Percentiles rank a stretch among this genome's conserved stretches.
phyloP scores from a whole-genome alignment of 2,797 vertebrate species.

The Champsocephalus gunnari region DNA sequence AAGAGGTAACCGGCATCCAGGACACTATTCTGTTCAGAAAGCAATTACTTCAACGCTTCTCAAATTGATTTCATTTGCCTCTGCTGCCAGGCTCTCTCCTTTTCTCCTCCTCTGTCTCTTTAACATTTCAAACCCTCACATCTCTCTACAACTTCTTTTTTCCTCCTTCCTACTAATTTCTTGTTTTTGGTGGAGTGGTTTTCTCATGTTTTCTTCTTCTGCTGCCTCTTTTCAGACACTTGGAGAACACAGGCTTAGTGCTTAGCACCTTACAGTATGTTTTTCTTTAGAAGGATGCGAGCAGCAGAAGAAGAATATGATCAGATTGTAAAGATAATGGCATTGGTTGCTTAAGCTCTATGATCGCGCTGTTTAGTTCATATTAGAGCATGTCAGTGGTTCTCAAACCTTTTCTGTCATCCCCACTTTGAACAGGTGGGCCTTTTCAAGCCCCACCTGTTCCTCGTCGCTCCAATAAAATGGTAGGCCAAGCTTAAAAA shows the following conservation, averaged over 20 bases:
- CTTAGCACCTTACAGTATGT: conserved; percentile 51
- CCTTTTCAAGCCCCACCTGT: too few relatives aligned
- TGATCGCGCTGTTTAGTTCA: conserved; percentile 30
- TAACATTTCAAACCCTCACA: conserved; percentile 46
- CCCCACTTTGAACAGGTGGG: too few relatives aligned
- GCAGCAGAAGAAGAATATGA: conserved; percentile 65
- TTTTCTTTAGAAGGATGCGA: conserved; percentile 46
- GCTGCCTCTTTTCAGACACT: conserved; percentile 28
- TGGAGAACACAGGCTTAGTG: conserved; percentile 29
- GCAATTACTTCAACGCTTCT: conserved; percentile 77
- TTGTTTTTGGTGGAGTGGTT: neutral
- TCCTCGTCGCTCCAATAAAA: too few relatives aligned
- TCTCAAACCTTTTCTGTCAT: too few relatives aligned
- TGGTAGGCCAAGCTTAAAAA: too few relatives aligned
- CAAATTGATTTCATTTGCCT: conserved; percentile 82
- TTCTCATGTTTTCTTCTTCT: conserved; percentile 8
- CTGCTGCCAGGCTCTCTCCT: conserved; percentile 42
- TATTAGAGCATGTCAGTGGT: conserved; percentile 11
- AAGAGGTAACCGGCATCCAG: conserved; percentile 69
- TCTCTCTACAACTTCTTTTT: conserved; percentile 25
- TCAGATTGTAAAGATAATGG: conserved; percentile 64
- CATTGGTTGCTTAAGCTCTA: conserved; percentile 31
- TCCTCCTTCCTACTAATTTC: conserved; percentile 28
- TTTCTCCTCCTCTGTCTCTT: conserved; percentile 30
- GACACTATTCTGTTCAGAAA: conserved; percentile 80